phyloP scores from a whole-genome alignment of 1,140 invertebrate species.

The Drosophila nigromelanica region DNA sequence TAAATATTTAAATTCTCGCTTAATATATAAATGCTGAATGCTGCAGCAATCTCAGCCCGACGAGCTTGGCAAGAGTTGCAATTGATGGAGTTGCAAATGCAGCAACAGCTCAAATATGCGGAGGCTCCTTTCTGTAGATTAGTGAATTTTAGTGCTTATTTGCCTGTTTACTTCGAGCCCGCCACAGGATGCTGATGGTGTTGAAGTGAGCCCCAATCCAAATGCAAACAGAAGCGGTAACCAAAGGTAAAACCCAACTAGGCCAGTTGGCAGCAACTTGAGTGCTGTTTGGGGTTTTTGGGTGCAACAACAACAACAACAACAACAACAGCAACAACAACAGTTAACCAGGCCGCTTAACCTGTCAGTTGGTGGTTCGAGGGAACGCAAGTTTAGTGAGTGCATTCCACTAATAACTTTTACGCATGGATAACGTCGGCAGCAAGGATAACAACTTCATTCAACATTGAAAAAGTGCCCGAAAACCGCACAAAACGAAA shows the following conservation, averaged over 20 bases:
- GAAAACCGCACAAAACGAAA: conserved; percentile 71
- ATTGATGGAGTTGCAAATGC: conserved; percentile 27
- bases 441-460: conserved; percentile 34
- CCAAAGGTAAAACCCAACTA: conserved; percentile 45
- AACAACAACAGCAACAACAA: no score
- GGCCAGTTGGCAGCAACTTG: conserved; percentile 75
- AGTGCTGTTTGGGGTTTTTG: conserved; percentile 77
- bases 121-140: conserved; percentile 42
- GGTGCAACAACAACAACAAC: conserved; percentile 23
- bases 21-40: no score
- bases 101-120: conserved; percentile 53
- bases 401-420: conserved; percentile 79
- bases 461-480: conserved; percentile 61
- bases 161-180: conserved; percentile 2
- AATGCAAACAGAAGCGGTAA: conserved; percentile 28
- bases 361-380: conserved; percentile 4
- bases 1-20: no score
- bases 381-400: conserved; percentile 39
- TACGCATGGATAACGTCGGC: conserved; percentile 67
- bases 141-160: conserved; percentile 21
- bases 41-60: neutral
- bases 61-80: conserved; percentile 5
- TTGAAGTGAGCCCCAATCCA: conserved; percentile 33
- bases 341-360: no score
- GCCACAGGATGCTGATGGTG: neutral